Conservation (phyloP, 2,888 invertebrate genomes). For the Epistrophe eligans region DNA sequence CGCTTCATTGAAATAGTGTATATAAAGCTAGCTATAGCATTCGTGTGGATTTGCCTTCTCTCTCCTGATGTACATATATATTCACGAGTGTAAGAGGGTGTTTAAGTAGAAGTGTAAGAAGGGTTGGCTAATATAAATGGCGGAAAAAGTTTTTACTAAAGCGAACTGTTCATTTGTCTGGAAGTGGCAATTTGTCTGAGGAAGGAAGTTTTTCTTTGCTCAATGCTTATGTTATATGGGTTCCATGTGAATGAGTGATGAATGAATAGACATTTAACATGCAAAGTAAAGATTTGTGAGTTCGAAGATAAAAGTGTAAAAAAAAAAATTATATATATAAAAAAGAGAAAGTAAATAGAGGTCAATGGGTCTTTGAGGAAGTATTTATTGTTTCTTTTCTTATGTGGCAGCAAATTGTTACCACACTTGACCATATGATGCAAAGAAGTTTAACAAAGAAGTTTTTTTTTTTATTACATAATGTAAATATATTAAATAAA, state of each 20-base stretch:
- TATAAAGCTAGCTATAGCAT: not conserved
- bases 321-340: slow-evolving; percentile 3
- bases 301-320: slow-evolving; percentile 11
- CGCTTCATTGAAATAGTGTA: slow-evolving; percentile 36
- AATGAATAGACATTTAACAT: slow-evolving; percentile 39
- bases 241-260: slow-evolving; percentile 40
- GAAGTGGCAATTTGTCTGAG: slow-evolving; percentile 61
- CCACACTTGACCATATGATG: not conserved
- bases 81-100: not conserved
- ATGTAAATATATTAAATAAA: too few species aligned
- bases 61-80: too few species aligned
- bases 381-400: slow-evolving; percentile 11
- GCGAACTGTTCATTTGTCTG: slow-evolving; percentile 67
- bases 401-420: not conserved
- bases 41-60: not conserved
- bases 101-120: slow-evolving; percentile 12
- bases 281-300: slow-evolving; percentile 47
- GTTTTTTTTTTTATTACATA: not conserved
- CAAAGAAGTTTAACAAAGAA: not conserved
- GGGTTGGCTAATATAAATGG: slow-evolving; percentile 61
- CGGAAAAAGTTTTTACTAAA: slow-evolving; percentile 59
- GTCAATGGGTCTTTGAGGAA: slow-evolving; percentile 17
- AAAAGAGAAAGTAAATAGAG: not conserved
- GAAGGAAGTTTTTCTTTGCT: slow-evolving; percentile 21
- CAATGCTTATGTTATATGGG: slow-evolving; percentile 5